Percentiles rank a stretch among this genome's conserved stretches.
These are phyloP conservation scores for Pseudochromis fuscus DNA, from an alignment of 2,797 vertebrate species.

Conservation along the genomic window DNA sequence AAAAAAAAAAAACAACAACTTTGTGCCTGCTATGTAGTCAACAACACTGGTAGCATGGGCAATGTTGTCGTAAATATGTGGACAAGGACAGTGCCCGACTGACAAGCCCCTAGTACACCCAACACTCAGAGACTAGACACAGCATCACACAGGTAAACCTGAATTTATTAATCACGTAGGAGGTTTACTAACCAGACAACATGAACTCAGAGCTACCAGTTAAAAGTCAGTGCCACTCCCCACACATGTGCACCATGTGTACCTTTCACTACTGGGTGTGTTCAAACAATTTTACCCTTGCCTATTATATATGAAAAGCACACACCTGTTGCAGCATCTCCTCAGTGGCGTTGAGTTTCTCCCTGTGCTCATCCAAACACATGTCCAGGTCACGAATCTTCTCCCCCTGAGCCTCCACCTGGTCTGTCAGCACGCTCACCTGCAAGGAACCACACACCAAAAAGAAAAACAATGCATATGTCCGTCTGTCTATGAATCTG, in stretches of 20 bases:
- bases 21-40: not conserved
- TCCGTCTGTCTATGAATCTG: not conserved
- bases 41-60: not conserved
- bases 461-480: too few relatives aligned
- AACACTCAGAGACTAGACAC: not conserved
- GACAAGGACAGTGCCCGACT: not conserved
- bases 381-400: constrained; percentile 97
- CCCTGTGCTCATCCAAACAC: constrained; percentile 96
- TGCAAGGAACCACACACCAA: constrained; percentile 74
- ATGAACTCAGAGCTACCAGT: constrained; percentile 8
- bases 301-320: not conserved
- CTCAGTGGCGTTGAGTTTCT: constrained; percentile 95
- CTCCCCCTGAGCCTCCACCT: constrained; percentile 98
- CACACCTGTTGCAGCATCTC: constrained; percentile 98
- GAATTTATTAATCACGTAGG: constrained; percentile 1
- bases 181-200: not conserved
- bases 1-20: constrained; percentile 25
- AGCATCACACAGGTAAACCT: not conserved
- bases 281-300: not conserved
- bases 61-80: constrained; percentile 3
- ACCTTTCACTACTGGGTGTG: not conserved
- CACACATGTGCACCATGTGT: not conserved
- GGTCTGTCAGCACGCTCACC: constrained; percentile 98
- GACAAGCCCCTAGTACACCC: not conserved
- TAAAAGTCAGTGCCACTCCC: not conserved